Evolutionary conservation across 2,113 vertebrate genomes (phyloP).

Genomic region (Rafetus swinhoei): DNA sequence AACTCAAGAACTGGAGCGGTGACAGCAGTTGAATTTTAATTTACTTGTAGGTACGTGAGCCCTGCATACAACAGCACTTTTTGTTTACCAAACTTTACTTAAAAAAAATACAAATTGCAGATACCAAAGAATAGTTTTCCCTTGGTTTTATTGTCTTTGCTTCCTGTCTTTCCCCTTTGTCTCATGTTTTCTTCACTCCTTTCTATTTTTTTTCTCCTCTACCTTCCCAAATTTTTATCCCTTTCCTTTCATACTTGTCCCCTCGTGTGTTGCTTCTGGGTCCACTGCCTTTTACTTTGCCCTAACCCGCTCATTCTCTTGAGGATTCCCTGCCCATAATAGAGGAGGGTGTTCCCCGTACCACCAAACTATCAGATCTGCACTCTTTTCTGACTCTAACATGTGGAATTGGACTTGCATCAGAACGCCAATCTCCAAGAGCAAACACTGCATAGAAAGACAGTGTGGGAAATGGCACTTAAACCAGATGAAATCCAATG

Average conservation of each 20-base stretch:
- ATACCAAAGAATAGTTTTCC: not conserved
- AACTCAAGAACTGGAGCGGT: not conserved
- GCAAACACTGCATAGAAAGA: not conserved
- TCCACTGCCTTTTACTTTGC: not conserved
- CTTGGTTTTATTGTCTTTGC: not conserved
- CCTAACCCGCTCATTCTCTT: not conserved
- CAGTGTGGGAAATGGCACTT: not conserved
- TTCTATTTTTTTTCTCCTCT: not conserved
- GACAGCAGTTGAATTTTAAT: not conserved
- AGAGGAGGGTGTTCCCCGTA: not conserved
- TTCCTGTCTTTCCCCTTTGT: conserved; percentile 12
- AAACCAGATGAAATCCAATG: conserved; percentile 36
- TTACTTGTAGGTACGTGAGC: not conserved
- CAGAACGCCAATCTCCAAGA: not conserved
- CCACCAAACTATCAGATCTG: not conserved
- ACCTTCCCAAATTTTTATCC: not conserved
- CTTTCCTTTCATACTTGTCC: not conserved
- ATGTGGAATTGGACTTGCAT: no score
- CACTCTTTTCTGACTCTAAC: no score
- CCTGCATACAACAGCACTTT: not conserved
- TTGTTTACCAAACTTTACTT: not conserved
- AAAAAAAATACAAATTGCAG: not conserved
- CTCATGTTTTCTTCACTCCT: not conserved
- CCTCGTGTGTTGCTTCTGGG: not conserved
- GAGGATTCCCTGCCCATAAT: not conserved